Conservation (phyloP, 2,797 vertebrate species). For the Amniataba percoides region DNA sequence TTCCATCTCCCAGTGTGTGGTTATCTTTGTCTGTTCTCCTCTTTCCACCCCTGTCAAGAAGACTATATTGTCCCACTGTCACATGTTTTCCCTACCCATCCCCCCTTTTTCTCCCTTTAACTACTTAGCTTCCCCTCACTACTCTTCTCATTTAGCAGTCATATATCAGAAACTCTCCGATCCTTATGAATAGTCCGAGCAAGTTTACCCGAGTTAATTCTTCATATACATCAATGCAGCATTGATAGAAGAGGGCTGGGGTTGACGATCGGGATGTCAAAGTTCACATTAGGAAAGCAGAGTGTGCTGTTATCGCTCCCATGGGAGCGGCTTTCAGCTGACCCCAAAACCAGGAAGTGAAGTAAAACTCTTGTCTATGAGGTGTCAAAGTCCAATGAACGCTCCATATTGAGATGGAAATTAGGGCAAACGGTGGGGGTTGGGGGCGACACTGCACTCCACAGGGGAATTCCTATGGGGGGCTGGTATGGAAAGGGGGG, state of each 20-base stretch:
- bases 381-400: slow-evolving; percentile 85
- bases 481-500: slow-evolving; percentile 65
- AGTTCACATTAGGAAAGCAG: slow-evolving; percentile 73
- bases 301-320: slow-evolving; percentile 69
- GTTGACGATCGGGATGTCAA: slow-evolving; percentile 58
- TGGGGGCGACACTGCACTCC: slow-evolving; percentile 69
- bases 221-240: not conserved
- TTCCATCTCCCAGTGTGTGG: slow-evolving; percentile 67
- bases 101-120: slow-evolving; percentile 44
- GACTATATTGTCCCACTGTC: slow-evolving; percentile 68
- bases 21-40: slow-evolving; percentile 74
- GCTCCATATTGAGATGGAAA: slow-evolving; percentile 84
- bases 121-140: slow-evolving; percentile 29
- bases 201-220: not conserved
- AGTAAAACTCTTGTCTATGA: slow-evolving; percentile 80
- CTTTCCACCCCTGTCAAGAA: slow-evolving; percentile 65
- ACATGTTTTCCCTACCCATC: slow-evolving; percentile 59
- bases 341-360: slow-evolving; percentile 83
- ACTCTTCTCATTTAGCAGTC: slow-evolving; percentile 26
- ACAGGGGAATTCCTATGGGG: slow-evolving; percentile 80
- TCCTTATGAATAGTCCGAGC: not conserved
- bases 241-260: not conserved
- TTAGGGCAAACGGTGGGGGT: slow-evolving; percentile 75
- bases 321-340: slow-evolving; percentile 75
- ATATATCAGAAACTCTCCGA: not conserved